Base-by-base conservation (phyloP, 1,140 invertebrate species). In the Palaemon carinicauda region DNA sequence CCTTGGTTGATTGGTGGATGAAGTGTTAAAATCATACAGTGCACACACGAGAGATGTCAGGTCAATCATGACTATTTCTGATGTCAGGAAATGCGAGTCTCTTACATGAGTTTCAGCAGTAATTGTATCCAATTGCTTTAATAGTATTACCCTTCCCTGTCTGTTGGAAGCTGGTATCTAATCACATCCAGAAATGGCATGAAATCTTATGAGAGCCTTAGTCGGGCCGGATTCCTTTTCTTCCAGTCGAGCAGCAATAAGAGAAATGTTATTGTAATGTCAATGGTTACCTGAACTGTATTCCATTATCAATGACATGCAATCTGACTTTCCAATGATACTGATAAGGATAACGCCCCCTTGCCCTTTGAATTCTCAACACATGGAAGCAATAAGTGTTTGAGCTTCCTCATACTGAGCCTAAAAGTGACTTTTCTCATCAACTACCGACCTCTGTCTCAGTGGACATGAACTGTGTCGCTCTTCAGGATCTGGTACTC, bases 251-350 rank as follows among this genome's bases (percentile, higher is more conserved):
- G 21, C 27, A 9, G 27, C 69, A 24, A 73, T 73, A 1, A 24
- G 19, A 17, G 69, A 73, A 29, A 73, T 21, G 29, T 73, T 73
- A 7, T 9, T 73, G 69, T 73, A 73, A 24, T 21, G 19, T 1
- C 69, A 1, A 29, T 29, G 69, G 69, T 73, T 73, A 17, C 69
- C 69, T 29, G 69, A 73, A n/a, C 69, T 21, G 15, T 73, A 73
- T 5, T 73, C 69, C 69, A 73, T 73, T n/a, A 73, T n/a, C 56
- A 60, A 60, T 60, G 56, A 60, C 56, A 60, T 60, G 56, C 56
- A n/a, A 12, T 60, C 56, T n/a, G 56, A 60, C 12, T 12, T 3
- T n/a, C 56, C 56, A 60, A 60, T 27, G 3, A 60, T 3, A 60
- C 56, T 12, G 12, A 60, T 60, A 60, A 60, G 56, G 56, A 60